Evolutionary conservation across 2,797 vertebrate species (phyloP), one percentile per base, ranked within the genome.

Genomic region (Pseudomugil gertrudae): DNA sequence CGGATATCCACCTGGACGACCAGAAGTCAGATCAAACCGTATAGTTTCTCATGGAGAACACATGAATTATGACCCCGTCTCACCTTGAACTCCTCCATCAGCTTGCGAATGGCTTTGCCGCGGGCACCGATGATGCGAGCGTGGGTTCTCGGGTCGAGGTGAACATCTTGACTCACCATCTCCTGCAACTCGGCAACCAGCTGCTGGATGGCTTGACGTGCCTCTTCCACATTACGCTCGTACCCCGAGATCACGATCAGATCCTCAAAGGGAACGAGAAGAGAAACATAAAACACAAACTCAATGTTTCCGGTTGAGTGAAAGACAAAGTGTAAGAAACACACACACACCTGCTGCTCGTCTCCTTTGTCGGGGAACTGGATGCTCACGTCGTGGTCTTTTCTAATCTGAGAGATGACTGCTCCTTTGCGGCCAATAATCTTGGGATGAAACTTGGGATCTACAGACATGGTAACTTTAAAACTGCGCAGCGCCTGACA

Each of bases 1-100:
- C 90, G 84, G 69, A 95, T 95, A 17, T 95, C 93, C 74, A 95
- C 95, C 93, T 96, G 71, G 30, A 56, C 6, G 52, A 58, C 15
- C 2, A 30, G 32, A 36, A 26, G 19, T 4, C 23, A 47, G 26
- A 24, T 36, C 47, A 21, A 1, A 24, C 27, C 9, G 15, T 3
- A 38, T 7, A 4, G 33, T 32, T 51, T 3, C 17, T 48, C 10
- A 0, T 21, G 14, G 19, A 15, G 4, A 45, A 45, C 1, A 3
- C 26, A 21, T 35, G 1, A 3, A 4, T 17, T 17, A 21, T 6
- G 40, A 40, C 9, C 11, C 0, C 0, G 3, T n/a, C 74, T 15
- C 0, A 93, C 93, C 91, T 93, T 94, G 67, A 95, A 95, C 87
- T 95, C 94, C 47, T 94, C 93, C 93, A 95, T 95, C 74, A 95